Conservation (phyloP, 1,140 invertebrate species). For the Solenopsis fugax region DNA sequence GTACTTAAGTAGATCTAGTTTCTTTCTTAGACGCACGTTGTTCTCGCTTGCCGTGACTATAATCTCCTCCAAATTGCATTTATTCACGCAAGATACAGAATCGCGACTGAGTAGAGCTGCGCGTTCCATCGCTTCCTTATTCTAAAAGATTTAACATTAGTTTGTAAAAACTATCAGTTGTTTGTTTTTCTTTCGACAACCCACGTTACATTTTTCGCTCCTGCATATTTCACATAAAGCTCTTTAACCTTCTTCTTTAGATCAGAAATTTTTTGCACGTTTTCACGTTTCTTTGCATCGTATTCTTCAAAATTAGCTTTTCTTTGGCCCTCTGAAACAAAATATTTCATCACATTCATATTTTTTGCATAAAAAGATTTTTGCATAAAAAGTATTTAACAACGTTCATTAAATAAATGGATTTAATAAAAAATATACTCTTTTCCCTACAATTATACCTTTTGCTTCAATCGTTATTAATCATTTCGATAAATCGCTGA, state of each 20-base stretch:
- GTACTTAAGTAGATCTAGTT: conserved; percentile 91
- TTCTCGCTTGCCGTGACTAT: conserved; percentile 90
- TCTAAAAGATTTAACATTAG: conserved; percentile 73
- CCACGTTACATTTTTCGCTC: conserved; percentile 86
- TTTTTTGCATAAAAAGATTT: neutral
- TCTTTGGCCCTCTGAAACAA: conserved; percentile 91
- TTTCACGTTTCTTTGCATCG: conserved; percentile 91
- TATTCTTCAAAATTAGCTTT: conserved; percentile 93
- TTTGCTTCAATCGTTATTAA: neutral
- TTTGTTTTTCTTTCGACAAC: neutral
- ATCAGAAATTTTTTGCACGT: conserved; percentile 89
- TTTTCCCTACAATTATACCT: neutral
- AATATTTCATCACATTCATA: neutral
- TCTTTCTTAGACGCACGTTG: conserved; percentile 91
- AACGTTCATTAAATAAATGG: neutral
- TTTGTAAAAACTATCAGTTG: neutral
- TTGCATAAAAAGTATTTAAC: neutral
- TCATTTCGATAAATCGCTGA: neutral
- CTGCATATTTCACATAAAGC: conserved; percentile 88
- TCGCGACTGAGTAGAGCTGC: conserved; percentile 78
- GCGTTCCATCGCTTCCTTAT: conserved; percentile 83
- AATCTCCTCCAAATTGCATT: conserved; percentile 87
- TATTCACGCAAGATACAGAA: conserved; percentile 80
- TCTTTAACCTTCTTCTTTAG: conserved; percentile 92
- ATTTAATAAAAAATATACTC: conserved; percentile 17